These are phyloP conservation scores for Galagoides demidoff DNA, from an alignment of 2,797 vertebrate species.

Conservation along the genomic window DNA sequence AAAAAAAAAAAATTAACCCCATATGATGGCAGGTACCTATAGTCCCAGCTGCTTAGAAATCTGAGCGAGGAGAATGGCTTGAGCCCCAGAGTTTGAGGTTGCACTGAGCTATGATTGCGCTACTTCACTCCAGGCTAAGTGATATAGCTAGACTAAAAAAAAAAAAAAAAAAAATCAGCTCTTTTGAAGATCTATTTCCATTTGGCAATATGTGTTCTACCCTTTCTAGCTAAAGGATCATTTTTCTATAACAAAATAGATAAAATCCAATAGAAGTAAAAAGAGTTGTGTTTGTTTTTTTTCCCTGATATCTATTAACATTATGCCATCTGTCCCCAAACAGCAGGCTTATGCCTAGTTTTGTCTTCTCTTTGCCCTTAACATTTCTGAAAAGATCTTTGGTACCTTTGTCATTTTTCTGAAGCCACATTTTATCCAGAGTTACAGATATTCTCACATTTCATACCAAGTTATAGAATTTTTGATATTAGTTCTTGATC, in stretches of 20 bases:
- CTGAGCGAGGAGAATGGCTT: neutral
- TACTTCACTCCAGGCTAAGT: neutral
- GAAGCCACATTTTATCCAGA: slow-evolving; percentile 20
- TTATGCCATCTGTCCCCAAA: slow-evolving; percentile 49
- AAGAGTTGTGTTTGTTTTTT: neutral
- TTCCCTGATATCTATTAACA: neutral
- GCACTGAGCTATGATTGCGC: neutral
- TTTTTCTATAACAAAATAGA: slow-evolving; percentile 53
- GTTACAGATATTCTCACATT: slow-evolving; percentile 12
- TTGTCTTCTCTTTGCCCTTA: slow-evolving; percentile 40
- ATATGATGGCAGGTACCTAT: neutral
- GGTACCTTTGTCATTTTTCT: slow-evolving; percentile 44
- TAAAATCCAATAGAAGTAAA: neutral
- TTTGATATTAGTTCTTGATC: neutral
- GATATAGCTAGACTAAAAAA: neutral
- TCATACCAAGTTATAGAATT: neutral
- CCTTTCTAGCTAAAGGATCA: neutral
- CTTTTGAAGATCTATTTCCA: neutral
- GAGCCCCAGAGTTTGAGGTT: neutral
- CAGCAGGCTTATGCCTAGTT: slow-evolving; percentile 8
- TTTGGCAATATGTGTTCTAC: neutral
- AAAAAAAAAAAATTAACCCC: neutral
- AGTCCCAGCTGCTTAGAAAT: neutral
- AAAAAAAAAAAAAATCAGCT: neutral
- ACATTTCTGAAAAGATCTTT: neutral